Base-by-base conservation (phyloP, 2,113 vertebrate species). In the Cnemophilus loriae region DNA sequence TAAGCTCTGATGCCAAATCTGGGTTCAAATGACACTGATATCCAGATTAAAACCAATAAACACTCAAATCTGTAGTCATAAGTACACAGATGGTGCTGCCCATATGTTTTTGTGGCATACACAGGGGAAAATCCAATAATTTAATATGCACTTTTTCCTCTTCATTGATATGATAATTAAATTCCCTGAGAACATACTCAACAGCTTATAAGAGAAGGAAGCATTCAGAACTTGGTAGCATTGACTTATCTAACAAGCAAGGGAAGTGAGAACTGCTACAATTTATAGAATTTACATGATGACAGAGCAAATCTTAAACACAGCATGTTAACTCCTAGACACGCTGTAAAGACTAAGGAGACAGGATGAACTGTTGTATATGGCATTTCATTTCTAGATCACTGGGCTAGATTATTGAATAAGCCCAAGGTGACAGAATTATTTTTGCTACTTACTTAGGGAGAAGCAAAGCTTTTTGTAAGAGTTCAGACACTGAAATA, bases 371-470 rank as follows among this genome's bases (percentile, higher is more conserved):
- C 47, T 74, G 39, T n/a, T 70, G 11, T 71, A 37, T 12, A 47
- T 76, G 53, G 46, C 55, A 74, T 86, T 95, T 94, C 14, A 47
- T 94, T 97, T 96, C 79, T 73, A 63, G 23, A 93, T 64, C 95
- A 23, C 59, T 96, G 67, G 60, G n/a, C 73, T 46, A 85, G 26
- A 64, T 95, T 96, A 94, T 69, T 90, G 78, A 91, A 95, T 68
- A 26, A 97, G 37, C 50, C 73, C 47, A 93, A 87, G 39, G 57
- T 93, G 81, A 96, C 11, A 93, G 79, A 92, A 95, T 74, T 96
- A 81, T 89, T 94, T 91, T 87, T 95, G 21, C 63, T 96, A 37
- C 20, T 92, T 95, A 90, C 33, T 93, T 96, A 91, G 18, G 91
- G 44, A 93, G 69, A 94, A 78, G 16, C 15, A 85, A 93, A 91